A percentile compares a stretch with the other conserved stretches of the same genome.
Evolutionary conservation across 2,888 invertebrate species (phyloP).

Genomic region (Arrhopalites spinosus): DNA sequence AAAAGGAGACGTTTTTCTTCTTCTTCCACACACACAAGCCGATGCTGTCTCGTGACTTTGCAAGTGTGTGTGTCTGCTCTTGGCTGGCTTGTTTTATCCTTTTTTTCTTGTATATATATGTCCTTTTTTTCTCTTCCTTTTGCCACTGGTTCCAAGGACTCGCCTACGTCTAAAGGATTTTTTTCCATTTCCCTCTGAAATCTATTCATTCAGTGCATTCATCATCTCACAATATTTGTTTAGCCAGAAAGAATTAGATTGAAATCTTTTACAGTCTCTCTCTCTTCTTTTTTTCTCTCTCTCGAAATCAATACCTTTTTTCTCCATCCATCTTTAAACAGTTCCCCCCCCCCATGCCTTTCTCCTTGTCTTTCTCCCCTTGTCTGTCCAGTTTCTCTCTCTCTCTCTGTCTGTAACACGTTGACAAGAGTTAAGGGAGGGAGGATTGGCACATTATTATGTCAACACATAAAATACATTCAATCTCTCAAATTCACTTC

Average conservation of each 20-base stretch:
- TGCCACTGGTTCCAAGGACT: conserved; percentile 18
- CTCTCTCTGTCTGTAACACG: neutral
- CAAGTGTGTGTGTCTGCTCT: conserved; percentile 15
- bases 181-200: conserved; percentile 38
- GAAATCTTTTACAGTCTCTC: conserved; percentile 40
- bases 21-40: neutral
- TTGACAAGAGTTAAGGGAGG: neutral
- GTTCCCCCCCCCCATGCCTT: conserved; percentile 8
- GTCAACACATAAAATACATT: neutral
- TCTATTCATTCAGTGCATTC: conserved; percentile 40
- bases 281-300: conserved; percentile 36
- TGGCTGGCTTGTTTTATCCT: conserved; percentile 24
- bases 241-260: conserved; percentile 39
- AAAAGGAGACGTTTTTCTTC: neutral
- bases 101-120: neutral
- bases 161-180: conserved; percentile 26
- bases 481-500: too few species aligned
- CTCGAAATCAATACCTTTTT: conserved; percentile 31
- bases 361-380: neutral
- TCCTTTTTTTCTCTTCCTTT: conserved; percentile 18
- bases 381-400: conserved; percentile 1
- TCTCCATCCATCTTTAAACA: conserved; percentile 25
- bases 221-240: conserved; percentile 40
- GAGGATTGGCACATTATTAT: neutral
- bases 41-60: conserved; percentile 28